These are phyloP conservation scores for Carposina sasakii DNA, from an alignment of 1,140 invertebrate genomes.

Conservation along the genomic window DNA sequence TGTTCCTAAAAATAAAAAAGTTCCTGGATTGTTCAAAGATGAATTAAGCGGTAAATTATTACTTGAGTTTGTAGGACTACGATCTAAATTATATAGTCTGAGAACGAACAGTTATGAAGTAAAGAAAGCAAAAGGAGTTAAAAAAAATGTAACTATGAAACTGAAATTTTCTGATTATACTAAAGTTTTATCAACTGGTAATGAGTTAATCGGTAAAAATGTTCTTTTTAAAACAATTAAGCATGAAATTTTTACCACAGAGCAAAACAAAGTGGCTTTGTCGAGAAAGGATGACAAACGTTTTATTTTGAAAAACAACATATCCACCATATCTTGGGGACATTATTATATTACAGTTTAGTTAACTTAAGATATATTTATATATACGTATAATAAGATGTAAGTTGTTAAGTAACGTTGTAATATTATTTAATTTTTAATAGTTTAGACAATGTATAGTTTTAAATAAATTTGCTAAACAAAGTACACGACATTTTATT, in stretches of 20 bases:
- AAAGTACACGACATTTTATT: background rate
- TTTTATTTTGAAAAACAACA: background rate
- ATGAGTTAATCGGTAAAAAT: slow-evolving; percentile 1
- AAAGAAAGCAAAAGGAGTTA: slow-evolving; percentile 4
- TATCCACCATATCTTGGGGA: slow-evolving; percentile 6
- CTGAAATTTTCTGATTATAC: background rate
- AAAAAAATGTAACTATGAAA: background rate
- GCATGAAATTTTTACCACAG: slow-evolving; percentile 9
- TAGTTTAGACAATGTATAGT: background rate
- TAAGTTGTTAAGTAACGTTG: background rate
- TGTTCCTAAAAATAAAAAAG: slow-evolving; percentile 1
- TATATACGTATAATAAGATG: background rate
- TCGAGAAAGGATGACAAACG: slow-evolving; percentile 9
- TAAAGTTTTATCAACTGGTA: slow-evolving; percentile 1
- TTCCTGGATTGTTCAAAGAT: slow-evolving; percentile 8
- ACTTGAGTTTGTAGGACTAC: background rate
- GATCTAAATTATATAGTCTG: background rate
- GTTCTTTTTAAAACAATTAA: slow-evolving; percentile 7
- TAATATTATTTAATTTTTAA: background rate
- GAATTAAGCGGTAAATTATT: background rate
- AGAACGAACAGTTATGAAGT: background rate
- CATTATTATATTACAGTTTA: background rate
- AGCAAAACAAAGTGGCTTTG: slow-evolving; percentile 7
- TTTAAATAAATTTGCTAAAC: background rate
- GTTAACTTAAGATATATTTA: background rate